Percentiles rank a stretch among this genome's conserved stretches.
Evolutionary conservation across 2,113 vertebrate genomes (phyloP).

Genomic region (Labeo catla): DNA sequence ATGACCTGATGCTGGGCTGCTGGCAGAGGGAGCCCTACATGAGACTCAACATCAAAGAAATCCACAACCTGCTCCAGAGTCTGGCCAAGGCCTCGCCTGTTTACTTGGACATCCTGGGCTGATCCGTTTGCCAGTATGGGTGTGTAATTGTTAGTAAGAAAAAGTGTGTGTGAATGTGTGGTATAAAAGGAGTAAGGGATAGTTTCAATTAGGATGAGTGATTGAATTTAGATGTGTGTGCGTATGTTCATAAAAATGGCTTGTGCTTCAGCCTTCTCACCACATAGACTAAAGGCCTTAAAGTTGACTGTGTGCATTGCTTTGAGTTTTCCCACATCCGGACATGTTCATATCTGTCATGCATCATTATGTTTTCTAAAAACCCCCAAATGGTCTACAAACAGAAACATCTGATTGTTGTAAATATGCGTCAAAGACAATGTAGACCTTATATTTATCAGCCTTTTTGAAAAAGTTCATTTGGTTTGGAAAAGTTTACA

Average conservation of each 20-base stretch:
- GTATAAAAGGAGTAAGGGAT: conserved; percentile 58
- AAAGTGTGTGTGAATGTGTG: conserved; percentile 29
- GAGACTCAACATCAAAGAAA: conserved; percentile 98
- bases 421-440: conserved; percentile 68
- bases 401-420: conserved; percentile 78
- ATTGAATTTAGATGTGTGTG: conserved; percentile 53
- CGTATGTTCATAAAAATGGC: conserved; percentile 71
- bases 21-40: conserved; percentile 98
- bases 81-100: conserved; percentile 97
- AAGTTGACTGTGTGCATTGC: conserved; percentile 70
- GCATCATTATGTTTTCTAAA: conserved; percentile 72
- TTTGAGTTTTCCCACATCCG: conserved; percentile 58
- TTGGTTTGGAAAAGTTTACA: conserved; percentile 20
- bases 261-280: conserved; percentile 85
- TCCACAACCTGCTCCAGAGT: conserved; percentile 94
- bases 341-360: conserved; percentile 78
- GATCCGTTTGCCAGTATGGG: conserved; percentile 53
- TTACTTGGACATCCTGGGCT: conserved; percentile 99
- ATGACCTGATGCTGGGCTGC: conserved; percentile 98
- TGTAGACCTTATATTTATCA: conserved; percentile 37
- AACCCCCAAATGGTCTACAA: conserved; percentile 79
- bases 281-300: conserved; percentile 93
- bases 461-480: conserved; percentile 40
- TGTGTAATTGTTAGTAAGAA: conserved; percentile 21
- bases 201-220: conserved; percentile 41